Evolutionary conservation across 2,113 vertebrate genomes (phyloP).

Genomic region (Rhadina sibilatrix): DNA sequence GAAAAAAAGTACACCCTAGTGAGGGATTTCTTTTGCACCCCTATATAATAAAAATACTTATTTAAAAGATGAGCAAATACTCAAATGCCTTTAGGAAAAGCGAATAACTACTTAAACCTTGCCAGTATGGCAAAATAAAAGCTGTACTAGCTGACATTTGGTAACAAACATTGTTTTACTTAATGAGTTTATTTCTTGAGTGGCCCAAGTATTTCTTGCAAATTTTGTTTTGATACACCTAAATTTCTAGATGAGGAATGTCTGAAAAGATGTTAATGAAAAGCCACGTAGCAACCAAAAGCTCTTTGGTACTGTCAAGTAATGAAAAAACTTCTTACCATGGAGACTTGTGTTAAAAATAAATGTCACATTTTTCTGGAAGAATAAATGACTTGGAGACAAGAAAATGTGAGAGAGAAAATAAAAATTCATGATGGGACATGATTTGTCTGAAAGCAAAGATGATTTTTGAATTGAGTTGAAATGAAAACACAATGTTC

Average conservation of each 20-base stretch:
- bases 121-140: not conserved
- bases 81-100: not conserved
- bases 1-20: not conserved
- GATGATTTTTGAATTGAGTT: not conserved
- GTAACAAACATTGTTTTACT: not conserved
- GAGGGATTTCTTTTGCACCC: not conserved
- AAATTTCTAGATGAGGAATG: not conserved
- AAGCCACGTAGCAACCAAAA: not conserved
- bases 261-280: not conserved
- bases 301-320: not conserved
- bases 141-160: not conserved
- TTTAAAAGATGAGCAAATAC: not conserved
- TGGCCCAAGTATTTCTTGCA: not conserved
- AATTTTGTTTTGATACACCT: not conserved
- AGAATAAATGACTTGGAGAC: not conserved
- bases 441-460: not conserved
- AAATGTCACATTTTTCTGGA: not conserved
- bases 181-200: not conserved
- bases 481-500: accelerated
- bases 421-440: not conserved
- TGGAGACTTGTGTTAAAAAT: not conserved
- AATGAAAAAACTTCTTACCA: not conserved
- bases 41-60: not conserved
- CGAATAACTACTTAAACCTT: not conserved
- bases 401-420: not conserved